A percentile compares a stretch with the other conserved stretches of the same genome.
Evolutionary conservation across 2,113 vertebrate genomes (phyloP).

Genomic region (Todiramphus saurophagus): DNA sequence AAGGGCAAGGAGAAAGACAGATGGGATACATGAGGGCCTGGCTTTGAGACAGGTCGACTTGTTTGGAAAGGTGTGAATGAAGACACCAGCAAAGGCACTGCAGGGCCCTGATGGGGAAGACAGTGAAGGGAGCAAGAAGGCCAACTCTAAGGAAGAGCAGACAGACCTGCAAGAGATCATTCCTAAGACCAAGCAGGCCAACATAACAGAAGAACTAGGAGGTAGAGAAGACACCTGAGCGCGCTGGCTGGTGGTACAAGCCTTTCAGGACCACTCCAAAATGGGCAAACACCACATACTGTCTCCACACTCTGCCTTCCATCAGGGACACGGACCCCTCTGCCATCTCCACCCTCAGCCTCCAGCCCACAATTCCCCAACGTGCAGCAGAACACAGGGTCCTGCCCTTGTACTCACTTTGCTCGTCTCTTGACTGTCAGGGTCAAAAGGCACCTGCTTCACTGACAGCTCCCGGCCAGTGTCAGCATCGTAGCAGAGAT

Average conservation of each 20-base stretch:
- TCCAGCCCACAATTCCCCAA: background rate
- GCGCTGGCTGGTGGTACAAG: background rate
- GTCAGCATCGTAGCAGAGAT: conserved; percentile 90
- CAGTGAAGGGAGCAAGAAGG: background rate
- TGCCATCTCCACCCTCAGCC: background rate
- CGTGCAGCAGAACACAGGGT: background rate
- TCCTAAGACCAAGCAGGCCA: background rate
- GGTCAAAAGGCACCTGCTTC: conserved; percentile 91
- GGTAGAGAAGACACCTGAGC: background rate
- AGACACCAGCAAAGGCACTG: background rate
- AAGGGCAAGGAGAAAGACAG: background rate
- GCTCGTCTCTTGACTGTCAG: conserved; percentile 88
- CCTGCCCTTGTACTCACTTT: conserved; percentile 75
- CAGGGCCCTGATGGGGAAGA: background rate
- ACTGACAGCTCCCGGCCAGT: conserved; percentile 88
- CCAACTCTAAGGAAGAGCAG: background rate
- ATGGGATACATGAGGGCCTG: background rate
- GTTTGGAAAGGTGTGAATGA: background rate
- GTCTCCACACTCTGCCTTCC: background rate
- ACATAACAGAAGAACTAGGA: background rate
- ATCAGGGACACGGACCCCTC: fast-evolving
- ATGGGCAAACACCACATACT: background rate
- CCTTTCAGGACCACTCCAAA: background rate
- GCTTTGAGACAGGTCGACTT: background rate
- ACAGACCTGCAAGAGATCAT: background rate